Percentiles rank a stretch among this genome's conserved stretches.
These are phyloP conservation scores for Ceratosolen fusciceps DNA, from an alignment of 1,140 invertebrate genomes.

Conservation along the genomic window DNA sequence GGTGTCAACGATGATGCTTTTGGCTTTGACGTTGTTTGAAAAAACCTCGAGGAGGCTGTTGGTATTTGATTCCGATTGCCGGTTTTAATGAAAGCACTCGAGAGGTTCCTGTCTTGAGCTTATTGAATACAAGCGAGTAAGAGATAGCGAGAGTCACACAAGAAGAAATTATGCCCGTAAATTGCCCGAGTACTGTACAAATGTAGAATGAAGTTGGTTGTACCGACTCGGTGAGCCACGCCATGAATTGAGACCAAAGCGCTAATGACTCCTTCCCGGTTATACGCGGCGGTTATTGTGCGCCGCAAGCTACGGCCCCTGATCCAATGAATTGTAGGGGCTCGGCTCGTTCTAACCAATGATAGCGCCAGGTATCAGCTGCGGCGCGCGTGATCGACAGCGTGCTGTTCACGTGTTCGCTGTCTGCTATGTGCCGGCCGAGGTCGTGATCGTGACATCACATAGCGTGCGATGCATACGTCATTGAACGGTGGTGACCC, in stretches of 20 bases:
- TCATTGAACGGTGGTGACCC: conserved; percentile 51
- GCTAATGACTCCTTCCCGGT: not conserved
- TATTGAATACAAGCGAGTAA: not conserved
- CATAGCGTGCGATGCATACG: conserved; percentile 67
- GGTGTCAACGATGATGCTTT: not conserved
- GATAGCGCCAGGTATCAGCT: conserved; percentile 58
- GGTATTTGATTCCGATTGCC: too few species aligned
- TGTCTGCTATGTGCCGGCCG: conserved; percentile 58
- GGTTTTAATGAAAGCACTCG: too few species aligned
- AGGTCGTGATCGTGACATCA: conserved; percentile 72
- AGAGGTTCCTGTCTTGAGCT: too few species aligned
- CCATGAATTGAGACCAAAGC: not conserved
- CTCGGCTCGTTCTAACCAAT: conserved; percentile 60
- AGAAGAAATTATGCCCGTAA: too few species aligned
- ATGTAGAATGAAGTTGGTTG: not conserved
- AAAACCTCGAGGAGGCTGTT: too few species aligned
- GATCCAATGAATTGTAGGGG: conserved; percentile 62
- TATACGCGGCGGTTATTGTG: conserved; percentile 52
- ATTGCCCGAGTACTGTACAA: too few species aligned
- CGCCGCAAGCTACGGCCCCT: conserved; percentile 54
- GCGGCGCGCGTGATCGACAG: conserved; percentile 66
- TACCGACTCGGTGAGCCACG: too few species aligned
- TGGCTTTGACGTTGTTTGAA: too few species aligned
- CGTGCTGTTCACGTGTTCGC: conserved; percentile 72
- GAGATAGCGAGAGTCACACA: not conserved